phyloP scores from a whole-genome alignment of 2,888 invertebrate species.

The Eudemis profundana region DNA sequence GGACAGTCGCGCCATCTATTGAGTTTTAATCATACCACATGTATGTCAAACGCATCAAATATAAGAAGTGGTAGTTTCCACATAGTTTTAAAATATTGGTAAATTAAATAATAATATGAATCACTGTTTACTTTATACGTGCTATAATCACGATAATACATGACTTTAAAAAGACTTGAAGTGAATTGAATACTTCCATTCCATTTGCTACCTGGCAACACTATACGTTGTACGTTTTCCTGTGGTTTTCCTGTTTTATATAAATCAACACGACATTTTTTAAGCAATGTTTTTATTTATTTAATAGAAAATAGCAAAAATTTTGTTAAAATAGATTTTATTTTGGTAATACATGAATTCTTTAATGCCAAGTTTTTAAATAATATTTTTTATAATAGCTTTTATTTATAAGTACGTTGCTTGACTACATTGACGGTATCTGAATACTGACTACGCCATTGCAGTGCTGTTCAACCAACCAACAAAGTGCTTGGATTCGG shows the following conservation, averaged over 20 bases:
- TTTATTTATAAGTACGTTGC: slow-evolving; percentile 20
- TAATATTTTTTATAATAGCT: slow-evolving; percentile 1
- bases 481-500: slow-evolving; percentile 80
- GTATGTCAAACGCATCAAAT: neutral
- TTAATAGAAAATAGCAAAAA: neutral
- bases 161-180: too few relatives aligned
- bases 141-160: too few relatives aligned
- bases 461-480: slow-evolving; percentile 68
- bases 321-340: neutral
- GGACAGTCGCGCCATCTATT: slow-evolving; percentile 8
- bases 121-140: too few relatives aligned
- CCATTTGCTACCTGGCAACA: neutral
- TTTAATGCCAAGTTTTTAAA: neutral
- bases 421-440: slow-evolving; percentile 27
- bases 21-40: neutral
- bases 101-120: too few relatives aligned
- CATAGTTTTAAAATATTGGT: too few relatives aligned
- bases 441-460: slow-evolving; percentile 54
- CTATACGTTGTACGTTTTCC: neutral
- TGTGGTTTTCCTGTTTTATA: slow-evolving; percentile 12
- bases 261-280: slow-evolving; percentile 3
- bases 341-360: too few relatives aligned
- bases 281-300: neutral
- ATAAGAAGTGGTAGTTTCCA: too few relatives aligned
- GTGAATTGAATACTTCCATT: too few relatives aligned